Conservation (phyloP, 2,113 vertebrate species). For the Mugil cephalus region DNA sequence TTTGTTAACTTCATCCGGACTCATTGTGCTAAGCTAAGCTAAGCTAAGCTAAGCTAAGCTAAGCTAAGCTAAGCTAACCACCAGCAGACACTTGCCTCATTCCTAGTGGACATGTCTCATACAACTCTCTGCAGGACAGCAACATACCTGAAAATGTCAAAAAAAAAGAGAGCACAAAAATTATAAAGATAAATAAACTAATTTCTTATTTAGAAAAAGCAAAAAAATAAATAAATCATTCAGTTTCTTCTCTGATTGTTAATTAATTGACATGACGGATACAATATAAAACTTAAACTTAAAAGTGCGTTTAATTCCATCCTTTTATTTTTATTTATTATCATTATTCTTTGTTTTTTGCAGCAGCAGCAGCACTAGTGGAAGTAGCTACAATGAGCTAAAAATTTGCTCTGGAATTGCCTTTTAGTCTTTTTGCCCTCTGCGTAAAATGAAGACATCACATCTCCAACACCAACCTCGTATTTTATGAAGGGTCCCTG, state of each 20-base stretch:
- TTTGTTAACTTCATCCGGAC: too few species aligned
- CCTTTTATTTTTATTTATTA: neutral
- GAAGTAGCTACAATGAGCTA: neutral
- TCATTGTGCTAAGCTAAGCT: too few species aligned
- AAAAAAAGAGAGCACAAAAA: neutral
- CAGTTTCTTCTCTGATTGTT: conserved; percentile 10
- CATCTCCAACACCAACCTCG: conserved; percentile 87
- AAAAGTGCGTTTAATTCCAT: conserved; percentile 12
- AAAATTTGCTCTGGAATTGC: conserved; percentile 31
- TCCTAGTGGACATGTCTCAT: too few species aligned
- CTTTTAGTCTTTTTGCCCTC: conserved; percentile 91
- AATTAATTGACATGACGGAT: conserved; percentile 17
- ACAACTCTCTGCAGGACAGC: too few species aligned
- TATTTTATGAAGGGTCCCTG: conserved; percentile 96
- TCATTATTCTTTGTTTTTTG: neutral
- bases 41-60: too few species aligned
- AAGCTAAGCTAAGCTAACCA: too few species aligned
- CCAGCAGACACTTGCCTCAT: too few species aligned
- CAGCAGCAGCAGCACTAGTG: neutral
- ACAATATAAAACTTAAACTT: conserved; percentile 26
- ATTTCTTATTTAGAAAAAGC: conserved; percentile 12
- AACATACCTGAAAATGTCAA: neutral
- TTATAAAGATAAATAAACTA: conserved; percentile 1
- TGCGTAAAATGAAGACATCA: conserved; percentile 96
- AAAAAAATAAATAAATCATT: conserved; percentile 18